Evolutionary conservation across 2,113 vertebrate genomes (phyloP), one percentile per base, ranked within the genome.

Genomic region (Tupaia tana): DNA sequence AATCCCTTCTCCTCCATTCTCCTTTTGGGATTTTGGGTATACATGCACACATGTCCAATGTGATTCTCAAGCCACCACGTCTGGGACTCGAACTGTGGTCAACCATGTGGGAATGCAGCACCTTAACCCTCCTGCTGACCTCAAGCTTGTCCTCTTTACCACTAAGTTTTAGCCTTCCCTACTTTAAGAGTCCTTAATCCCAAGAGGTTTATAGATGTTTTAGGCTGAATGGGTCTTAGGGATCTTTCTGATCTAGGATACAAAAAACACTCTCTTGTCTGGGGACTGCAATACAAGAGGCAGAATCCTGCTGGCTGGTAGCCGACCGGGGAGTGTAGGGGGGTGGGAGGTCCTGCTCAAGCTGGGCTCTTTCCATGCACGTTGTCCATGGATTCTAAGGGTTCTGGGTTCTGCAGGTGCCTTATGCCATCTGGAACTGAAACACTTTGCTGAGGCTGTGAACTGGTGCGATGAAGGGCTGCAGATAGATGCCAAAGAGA

Each of bases 401-500:
- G 25, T 82, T 79, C n/a, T 96, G 97, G 34, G 58, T 92, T 95
- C 86, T 95, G 25, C 97, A 99, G 99, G 99, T 95, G 99, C 98
- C 56, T 98, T 99, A 96, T 99, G 99, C 96, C 99, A 99, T 95
- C 95, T 99, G 93, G 99, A 99, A 97, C 97, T 99, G 70, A 98
- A 97, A 86, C 98, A 98, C 94, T 99, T 99, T 95, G 90, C 97
- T 0, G 99, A 99, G 86, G 99, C 99, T 0, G 43, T 99, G 95
- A 98, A 96, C 25, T 99, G 99, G 99, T 99, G 99, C 74, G 99
- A 99, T 1, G 99, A 99, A 13, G 99, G 99, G n/a, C 98, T 99
- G 67, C 96, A 88, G 74, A 96, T 98, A 86, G 97, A 99, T 94
- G 97, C 99, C 5, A 98, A 97, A 29, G 99, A 99, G 94, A 99